Base-by-base conservation (phyloP, 2,888 invertebrate genomes). In the Zygothrica quintamaculata region DNA sequence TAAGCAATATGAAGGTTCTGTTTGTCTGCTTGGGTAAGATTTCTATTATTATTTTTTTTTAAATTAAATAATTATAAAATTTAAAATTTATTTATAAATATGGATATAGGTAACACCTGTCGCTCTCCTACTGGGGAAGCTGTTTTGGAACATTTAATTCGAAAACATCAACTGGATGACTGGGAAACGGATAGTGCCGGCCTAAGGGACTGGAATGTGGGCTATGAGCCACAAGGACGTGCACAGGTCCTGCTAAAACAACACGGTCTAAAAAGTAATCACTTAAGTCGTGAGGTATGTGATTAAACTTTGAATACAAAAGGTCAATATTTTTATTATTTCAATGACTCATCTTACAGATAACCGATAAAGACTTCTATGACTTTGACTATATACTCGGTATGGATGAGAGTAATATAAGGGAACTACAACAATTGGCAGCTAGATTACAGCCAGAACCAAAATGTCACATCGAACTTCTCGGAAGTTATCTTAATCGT, bases 81-180 rank as follows among this genome's bases (percentile, higher is more conserved):
- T 7, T 15, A 42, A 50, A 9, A 25, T n/a, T 6, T n/a, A 4
- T 6, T 4, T 22, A 7, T 15, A 7, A 5, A 9, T 25, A 2
- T 7, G 0, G 29, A 3, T 12, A 12, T 29, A 96, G 98, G 98
- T 6, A 98, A 98, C 88, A 98, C 97, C 71, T 98, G 98, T 89
- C 94, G 98, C 2, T 98, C 98, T 2, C 98, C 98, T 0, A 98
- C 98, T 89, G 98, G 98, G 8, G 98, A 98, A 90, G 97, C 96
- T 7, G 95, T 98, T 0, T 96, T 98, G 88, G 92, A 92, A 44
- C 40, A 87, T 57, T 43, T 88, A 7, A 58, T 89, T 1, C 7
- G 37, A 0, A 73, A 81, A 26, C 92, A 94, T 61, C 55, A 81
- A 11, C 65, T 89, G 0, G 0, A 31, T 1, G 43, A 92, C 80